phyloP scores from a whole-genome alignment of 2,113 vertebrate genomes.

The Micromys minutus region DNA sequence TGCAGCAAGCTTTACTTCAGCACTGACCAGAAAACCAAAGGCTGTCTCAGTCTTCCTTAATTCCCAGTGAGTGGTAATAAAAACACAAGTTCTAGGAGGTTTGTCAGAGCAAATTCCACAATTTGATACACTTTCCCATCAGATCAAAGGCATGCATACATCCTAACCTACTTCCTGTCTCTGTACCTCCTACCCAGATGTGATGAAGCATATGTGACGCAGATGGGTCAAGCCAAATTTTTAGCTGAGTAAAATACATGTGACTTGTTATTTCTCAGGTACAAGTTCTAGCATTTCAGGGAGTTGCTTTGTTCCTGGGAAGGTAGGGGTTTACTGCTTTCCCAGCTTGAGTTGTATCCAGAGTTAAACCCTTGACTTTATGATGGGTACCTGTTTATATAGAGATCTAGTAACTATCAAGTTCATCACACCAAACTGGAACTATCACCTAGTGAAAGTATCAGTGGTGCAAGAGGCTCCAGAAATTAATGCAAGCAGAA shows the following conservation, averaged over 20 bases:
- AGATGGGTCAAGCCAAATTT: not conserved
- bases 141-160: not conserved
- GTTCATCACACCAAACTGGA: not conserved
- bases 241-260: not conserved
- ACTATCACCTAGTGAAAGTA: not conserved
- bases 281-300: not conserved
- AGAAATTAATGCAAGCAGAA: not conserved
- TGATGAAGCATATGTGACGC: not conserved
- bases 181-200: not conserved
- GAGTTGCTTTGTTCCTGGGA: not conserved
- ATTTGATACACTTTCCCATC: not conserved
- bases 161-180: not conserved
- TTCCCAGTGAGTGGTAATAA: not conserved
- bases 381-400: not conserved
- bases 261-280: not conserved
- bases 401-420: not conserved
- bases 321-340: not conserved
- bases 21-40: not conserved
- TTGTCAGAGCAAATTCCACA: not conserved
- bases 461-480: not conserved
- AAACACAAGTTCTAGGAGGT: not conserved
- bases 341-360: not conserved
- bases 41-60: not conserved
- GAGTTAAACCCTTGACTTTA: not conserved
- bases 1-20: not conserved